Evolutionary conservation across 2,113 vertebrate genomes (phyloP).

Genomic region (Syngnathus typhle): DNA sequence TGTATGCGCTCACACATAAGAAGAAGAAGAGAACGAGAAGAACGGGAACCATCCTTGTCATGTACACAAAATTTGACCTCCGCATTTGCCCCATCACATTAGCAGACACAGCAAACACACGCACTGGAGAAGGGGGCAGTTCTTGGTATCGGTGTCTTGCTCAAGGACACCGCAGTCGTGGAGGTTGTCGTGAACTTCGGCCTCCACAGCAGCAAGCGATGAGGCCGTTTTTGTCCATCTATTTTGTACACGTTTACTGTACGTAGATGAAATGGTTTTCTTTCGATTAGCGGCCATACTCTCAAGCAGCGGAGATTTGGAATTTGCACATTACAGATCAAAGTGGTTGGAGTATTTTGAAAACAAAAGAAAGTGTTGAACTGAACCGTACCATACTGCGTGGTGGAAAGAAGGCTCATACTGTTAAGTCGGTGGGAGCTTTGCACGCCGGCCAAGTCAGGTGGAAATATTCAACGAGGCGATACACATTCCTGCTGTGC

Average conservation of each 20-base stretch:
- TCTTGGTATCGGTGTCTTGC: no score
- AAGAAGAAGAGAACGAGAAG: no score
- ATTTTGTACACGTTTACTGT: neutral
- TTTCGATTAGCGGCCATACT: neutral
- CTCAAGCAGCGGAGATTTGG: neutral
- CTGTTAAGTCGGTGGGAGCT: constrained; percentile 4
- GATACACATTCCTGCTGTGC: constrained; percentile 44
- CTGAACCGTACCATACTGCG: neutral
- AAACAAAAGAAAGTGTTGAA: neutral
- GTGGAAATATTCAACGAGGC: constrained; percentile 12
- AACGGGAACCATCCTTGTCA: no score
- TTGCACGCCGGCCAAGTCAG: constrained; percentile 10
- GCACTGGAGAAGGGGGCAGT: no score
- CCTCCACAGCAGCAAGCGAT: no score
- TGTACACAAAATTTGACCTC: no score
- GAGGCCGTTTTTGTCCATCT: neutral
- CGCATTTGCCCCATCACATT: no score
- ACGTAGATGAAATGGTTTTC: neutral
- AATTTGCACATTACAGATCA: neutral
- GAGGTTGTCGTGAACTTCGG: no score
- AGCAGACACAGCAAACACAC: no score
- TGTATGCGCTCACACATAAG: neutral
- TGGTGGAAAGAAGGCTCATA: neutral
- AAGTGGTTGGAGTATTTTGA: neutral
- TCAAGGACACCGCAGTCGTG: no score